Conservation (phyloP, 1,140 invertebrate species). For the Papilio dardanus region DNA sequence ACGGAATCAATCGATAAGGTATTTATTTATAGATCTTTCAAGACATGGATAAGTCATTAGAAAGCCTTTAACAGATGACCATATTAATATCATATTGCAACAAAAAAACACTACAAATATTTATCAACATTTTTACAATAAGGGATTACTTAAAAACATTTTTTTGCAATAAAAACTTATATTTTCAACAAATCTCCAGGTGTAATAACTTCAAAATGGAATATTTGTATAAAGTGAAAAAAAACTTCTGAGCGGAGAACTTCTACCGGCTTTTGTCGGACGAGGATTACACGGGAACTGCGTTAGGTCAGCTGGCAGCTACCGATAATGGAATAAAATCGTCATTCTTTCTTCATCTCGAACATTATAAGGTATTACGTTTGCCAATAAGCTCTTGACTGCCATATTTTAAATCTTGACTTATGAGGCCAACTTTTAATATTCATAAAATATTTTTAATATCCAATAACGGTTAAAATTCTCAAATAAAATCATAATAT, state of each 20-base stretch:
- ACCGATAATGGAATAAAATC: constrained; percentile 66
- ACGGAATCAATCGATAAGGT: not conserved
- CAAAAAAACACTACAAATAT: constrained; percentile 41
- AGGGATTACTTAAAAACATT: not conserved
- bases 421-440: not conserved
- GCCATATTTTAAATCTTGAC: not conserved
- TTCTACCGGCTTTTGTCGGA: constrained; percentile 70
- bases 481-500: not conserved
- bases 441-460: not conserved
- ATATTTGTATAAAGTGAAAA: constrained; percentile 79
- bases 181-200: constrained; percentile 48
- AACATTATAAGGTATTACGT: constrained; percentile 43
- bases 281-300: constrained; percentile 72
- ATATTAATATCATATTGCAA: not conserved
- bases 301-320: constrained; percentile 65
- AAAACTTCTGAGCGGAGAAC: constrained; percentile 62
- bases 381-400: constrained; percentile 37
- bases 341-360: constrained; percentile 54
- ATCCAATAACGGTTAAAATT: not conserved
- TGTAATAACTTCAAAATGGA: constrained; percentile 63
- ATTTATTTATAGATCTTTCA: not conserved
- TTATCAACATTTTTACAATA: not conserved
- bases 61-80: not conserved
- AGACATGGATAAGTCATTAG: not conserved
- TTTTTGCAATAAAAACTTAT: not conserved